These are phyloP conservation scores for Alsophila aescularia DNA, from an alignment of 2,888 invertebrate species.

Conservation along the genomic window DNA sequence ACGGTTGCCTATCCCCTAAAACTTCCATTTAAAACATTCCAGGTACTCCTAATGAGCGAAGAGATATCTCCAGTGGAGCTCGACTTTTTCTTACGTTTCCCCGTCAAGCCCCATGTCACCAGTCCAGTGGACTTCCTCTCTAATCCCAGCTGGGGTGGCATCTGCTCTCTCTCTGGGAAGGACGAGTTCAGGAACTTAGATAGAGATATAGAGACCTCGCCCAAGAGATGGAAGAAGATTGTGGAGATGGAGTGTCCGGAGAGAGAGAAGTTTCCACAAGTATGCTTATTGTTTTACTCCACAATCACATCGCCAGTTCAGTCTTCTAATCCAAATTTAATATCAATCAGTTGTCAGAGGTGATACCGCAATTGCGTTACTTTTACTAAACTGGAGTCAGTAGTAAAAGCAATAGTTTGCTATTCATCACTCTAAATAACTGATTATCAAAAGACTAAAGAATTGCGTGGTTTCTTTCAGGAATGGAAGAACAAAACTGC, in stretches of 20 bases:
- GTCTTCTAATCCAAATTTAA: too few relatives aligned
- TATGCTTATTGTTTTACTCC: too few relatives aligned
- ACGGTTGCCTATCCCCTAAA: background rate
- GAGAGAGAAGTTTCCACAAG: conserved; percentile 97
- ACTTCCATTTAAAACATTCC: conserved; percentile 17
- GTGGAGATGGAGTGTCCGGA: conserved; percentile 98
- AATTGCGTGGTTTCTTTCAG: conserved; percentile 39
- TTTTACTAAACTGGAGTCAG: too few relatives aligned
- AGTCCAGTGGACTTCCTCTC: conserved; percentile 98
- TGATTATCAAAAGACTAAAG: background rate
- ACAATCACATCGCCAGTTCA: too few relatives aligned
- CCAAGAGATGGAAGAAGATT: conserved; percentile 99
- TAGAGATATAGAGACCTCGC: conserved; percentile 97
- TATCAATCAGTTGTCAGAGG: too few relatives aligned
- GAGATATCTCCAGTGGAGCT: conserved; percentile 94
- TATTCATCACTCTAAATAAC: too few relatives aligned
- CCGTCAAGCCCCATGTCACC: conserved; percentile 95
- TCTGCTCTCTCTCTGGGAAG: conserved; percentile 94
- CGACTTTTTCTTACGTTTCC: conserved; percentile 96
- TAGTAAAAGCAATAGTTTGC: too few relatives aligned
- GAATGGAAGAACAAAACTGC: conserved; percentile 99
- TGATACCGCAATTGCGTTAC: too few relatives aligned
- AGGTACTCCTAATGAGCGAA: conserved; percentile 94
- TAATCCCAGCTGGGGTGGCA: conserved; percentile 97
- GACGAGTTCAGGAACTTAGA: conserved; percentile 97